phyloP scores from a whole-genome alignment of 2,888 invertebrate species.

The Andrena marginata region DNA sequence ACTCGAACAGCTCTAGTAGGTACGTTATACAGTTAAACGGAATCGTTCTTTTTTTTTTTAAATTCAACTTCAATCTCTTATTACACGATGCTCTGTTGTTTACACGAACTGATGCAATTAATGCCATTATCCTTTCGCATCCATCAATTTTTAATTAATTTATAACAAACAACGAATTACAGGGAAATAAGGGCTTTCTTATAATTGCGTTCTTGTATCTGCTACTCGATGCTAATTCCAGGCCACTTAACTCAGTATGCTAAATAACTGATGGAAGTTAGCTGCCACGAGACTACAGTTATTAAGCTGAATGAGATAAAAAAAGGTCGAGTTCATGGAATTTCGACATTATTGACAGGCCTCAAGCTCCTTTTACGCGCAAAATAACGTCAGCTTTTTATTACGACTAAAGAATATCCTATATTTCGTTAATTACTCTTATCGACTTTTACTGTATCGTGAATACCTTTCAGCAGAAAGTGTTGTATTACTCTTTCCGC shows the following conservation, averaged over 20 bases:
- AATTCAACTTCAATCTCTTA: neutral
- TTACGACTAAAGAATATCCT: no score
- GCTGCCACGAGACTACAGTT: neutral
- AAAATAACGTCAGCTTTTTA: conserved; percentile 1
- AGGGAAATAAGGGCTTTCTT: no score
- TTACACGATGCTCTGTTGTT: neutral
- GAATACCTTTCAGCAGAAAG: no score
- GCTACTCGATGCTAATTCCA: conserved; percentile 3
- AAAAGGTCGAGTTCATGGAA: conserved; percentile 22
- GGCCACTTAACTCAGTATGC: conserved; percentile 13
- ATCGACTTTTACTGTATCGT: no score
- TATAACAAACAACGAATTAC: neutral
- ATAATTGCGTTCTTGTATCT: neutral
- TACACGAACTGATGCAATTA: neutral
- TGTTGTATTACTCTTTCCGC: no score
- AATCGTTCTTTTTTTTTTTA: neutral
- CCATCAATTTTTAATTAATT: neutral
- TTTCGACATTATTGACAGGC: conserved; percentile 12
- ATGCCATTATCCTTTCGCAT: neutral
- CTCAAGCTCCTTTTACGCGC: neutral
- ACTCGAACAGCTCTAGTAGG: no score
- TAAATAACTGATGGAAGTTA: neutral
- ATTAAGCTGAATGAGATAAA: neutral
- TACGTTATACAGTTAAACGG: neutral
- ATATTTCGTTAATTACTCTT: no score